These are phyloP conservation scores for Egretta garzetta DNA, from an alignment of 2,113 vertebrate species.

Conservation along the genomic window DNA sequence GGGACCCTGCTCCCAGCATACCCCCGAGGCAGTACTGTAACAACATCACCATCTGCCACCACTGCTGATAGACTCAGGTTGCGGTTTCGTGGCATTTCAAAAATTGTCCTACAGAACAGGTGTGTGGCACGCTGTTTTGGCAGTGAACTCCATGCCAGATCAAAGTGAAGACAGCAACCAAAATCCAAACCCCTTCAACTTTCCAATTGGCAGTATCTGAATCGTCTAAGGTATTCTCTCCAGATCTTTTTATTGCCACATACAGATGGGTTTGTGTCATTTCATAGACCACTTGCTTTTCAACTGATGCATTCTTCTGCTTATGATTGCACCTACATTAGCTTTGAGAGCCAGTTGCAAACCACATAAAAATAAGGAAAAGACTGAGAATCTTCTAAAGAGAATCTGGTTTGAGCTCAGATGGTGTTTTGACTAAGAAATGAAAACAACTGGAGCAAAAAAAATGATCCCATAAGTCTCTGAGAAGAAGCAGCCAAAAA, in stretches of 20 bases:
- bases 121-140: background rate
- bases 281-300: background rate
- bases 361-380: background rate
- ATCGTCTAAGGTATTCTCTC: background rate
- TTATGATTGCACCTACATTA: background rate
- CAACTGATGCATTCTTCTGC: background rate
- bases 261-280: background rate
- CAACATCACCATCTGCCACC: background rate
- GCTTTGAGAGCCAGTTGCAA: background rate
- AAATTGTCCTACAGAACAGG: background rate
- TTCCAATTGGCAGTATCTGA: background rate
- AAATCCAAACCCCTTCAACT: background rate
- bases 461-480: background rate
- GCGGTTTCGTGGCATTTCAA: background rate
- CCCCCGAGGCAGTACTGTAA: background rate
- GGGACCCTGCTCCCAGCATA: background rate
- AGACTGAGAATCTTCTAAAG: background rate
- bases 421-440: background rate
- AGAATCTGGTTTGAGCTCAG: background rate
- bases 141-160: background rate
- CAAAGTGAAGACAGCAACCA: background rate
- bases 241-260: background rate
- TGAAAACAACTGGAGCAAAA: background rate
- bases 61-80: background rate
- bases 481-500: background rate